phyloP scores from a whole-genome alignment of 2,797 vertebrate genomes.

The Acanthiza pusilla region DNA sequence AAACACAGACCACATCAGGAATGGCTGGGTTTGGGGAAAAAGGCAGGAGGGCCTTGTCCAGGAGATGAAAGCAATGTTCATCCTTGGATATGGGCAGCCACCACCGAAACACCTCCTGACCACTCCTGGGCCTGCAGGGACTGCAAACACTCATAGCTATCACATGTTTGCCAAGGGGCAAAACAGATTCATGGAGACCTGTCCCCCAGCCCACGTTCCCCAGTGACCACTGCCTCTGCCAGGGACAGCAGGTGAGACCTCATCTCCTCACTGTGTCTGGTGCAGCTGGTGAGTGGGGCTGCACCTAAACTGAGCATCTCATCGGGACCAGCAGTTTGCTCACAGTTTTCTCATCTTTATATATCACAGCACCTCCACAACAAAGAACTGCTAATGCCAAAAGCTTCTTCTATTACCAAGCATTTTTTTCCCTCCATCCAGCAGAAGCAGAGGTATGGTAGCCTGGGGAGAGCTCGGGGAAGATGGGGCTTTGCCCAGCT shows the following conservation, averaged over 20 bases:
- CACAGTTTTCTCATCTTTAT: background rate
- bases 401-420: background rate
- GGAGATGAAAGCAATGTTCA: background rate
- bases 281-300: background rate
- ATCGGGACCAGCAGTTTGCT: background rate
- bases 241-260: no score
- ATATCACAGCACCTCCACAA: background rate
- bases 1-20: background rate
- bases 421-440: background rate
- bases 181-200: background rate
- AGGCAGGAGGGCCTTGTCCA: background rate
- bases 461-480: background rate
- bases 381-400: background rate
- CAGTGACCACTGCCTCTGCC: background rate
- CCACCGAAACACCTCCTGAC: background rate
- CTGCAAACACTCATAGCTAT: background rate
- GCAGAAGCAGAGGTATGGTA: fast-evolving
- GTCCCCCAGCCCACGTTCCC: fast-evolving
- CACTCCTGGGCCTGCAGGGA: no score
- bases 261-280: fast-evolving
- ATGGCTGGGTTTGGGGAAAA: background rate
- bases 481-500: background rate
- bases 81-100: fast-evolving
- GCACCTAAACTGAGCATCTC: background rate
- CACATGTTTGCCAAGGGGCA: background rate